phyloP scores from a whole-genome alignment of 2,113 vertebrate genomes.

The Corythoichthys haematopterus region DNA sequence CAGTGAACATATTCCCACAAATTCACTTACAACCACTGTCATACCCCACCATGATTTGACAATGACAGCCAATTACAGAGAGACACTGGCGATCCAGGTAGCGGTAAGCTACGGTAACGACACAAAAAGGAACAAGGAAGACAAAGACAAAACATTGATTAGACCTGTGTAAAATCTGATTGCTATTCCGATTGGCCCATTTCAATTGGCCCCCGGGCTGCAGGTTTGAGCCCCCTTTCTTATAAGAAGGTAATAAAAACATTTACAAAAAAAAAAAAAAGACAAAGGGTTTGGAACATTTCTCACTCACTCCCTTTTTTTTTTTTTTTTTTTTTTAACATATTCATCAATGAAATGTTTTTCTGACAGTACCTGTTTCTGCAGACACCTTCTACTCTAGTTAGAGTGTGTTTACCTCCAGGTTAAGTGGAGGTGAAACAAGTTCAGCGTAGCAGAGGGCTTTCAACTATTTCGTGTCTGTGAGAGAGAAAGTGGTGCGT shows the following conservation, averaged over 20 bases:
- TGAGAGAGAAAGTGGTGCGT: conserved; percentile 19
- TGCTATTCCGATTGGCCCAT: too few relatives aligned
- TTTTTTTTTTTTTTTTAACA: too few relatives aligned
- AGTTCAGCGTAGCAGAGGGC: conserved; percentile 24
- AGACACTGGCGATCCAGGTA: conserved; percentile 10
- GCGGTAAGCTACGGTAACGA: background rate
- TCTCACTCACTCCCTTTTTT: too few relatives aligned
- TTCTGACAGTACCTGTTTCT: background rate
- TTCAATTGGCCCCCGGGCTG: too few relatives aligned
- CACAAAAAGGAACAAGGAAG: background rate
- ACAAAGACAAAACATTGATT: background rate
- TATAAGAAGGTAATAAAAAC: too few relatives aligned
- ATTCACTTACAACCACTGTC: background rate
- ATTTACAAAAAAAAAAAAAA: too few relatives aligned
- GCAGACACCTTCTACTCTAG: background rate
- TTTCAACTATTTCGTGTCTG: conserved; percentile 15
- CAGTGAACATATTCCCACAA: conserved; percentile 5
- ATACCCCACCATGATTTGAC: conserved; percentile 22
- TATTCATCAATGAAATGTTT: background rate
- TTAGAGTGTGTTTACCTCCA: conserved; percentile 29
- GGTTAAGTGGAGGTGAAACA: conserved; percentile 46
- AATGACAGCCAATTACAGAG: conserved; percentile 48
- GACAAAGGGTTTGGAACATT: too few relatives aligned
- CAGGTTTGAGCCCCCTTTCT: too few relatives aligned
- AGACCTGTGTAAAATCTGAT: background rate